A percentile compares a stretch with the other conserved stretches of the same genome.
phyloP scores from a whole-genome alignment of 2,888 invertebrate genomes.

The Capitulum mitella region DNA sequence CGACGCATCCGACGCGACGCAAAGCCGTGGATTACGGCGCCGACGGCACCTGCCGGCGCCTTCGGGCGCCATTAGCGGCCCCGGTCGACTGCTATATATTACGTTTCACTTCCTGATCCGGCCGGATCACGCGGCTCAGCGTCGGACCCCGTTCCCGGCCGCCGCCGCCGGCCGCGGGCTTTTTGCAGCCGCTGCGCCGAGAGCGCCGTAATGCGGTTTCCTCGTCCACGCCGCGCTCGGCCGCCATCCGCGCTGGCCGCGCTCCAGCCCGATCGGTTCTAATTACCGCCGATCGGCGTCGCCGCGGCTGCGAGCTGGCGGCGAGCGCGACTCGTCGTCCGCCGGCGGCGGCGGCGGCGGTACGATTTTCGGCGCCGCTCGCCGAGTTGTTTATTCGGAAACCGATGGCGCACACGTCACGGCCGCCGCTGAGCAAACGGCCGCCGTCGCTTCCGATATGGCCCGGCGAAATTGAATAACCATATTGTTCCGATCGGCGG shows the following conservation, averaged over 20 bases:
- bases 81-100: background rate
- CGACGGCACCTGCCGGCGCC: background rate
- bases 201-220: background rate
- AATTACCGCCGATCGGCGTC: background rate
- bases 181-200: background rate
- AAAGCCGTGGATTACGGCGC: too few species aligned
- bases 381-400: background rate
- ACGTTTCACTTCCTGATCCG: background rate
- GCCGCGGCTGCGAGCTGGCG: background rate
- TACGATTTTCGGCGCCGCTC: background rate
- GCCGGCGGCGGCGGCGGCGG: too few species aligned
- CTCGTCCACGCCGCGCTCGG: background rate
- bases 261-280: background rate
- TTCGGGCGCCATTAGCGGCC: background rate
- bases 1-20: background rate
- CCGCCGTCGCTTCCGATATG: background rate
- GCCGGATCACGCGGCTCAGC: background rate
- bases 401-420: background rate
- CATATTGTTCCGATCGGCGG: slow-evolving; percentile 17
- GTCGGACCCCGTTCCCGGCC: background rate
- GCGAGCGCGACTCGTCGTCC: too few species aligned
- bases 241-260: background rate
- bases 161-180: background rate
- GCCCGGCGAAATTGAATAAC: slow-evolving; percentile 8
- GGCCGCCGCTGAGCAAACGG: background rate